A percentile compares a stretch with the other conserved stretches of the same genome.
These are phyloP conservation scores for Delichon dasypus DNA, from an alignment of 2,797 vertebrate genomes.

Conservation along the genomic window DNA sequence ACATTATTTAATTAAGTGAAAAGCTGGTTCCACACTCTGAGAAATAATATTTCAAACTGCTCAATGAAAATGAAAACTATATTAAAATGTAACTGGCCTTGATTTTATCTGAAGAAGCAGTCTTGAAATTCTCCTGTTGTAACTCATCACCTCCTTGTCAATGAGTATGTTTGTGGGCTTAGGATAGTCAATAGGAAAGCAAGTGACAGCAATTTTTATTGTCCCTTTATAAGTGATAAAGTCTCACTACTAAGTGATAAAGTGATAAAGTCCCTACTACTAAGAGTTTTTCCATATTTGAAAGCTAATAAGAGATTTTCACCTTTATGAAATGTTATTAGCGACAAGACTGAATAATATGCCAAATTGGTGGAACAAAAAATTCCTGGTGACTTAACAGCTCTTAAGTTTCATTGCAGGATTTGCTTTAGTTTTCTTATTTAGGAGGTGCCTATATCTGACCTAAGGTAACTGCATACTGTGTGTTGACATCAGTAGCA, in stretches of 20 bases:
- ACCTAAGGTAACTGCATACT: background rate
- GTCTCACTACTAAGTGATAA: too few species aligned
- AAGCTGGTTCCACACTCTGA: background rate
- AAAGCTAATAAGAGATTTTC: background rate
- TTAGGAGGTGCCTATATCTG: background rate
- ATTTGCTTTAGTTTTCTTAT: background rate
- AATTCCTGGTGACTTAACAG: background rate
- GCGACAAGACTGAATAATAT: background rate
- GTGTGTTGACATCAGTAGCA: background rate
- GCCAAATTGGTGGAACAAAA: background rate
- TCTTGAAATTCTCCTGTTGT: background rate
- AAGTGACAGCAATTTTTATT: background rate
- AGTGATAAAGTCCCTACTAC: too few species aligned
- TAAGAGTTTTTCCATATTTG: background rate
- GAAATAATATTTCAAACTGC: background rate
- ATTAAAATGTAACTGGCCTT: background rate
- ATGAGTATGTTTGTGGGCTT: background rate
- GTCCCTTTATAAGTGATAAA: background rate
- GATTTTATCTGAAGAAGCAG: background rate
- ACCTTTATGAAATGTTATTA: background rate
- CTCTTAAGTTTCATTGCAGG: background rate
- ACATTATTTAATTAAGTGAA: background rate
- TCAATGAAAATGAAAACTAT: background rate
- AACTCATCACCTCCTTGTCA: background rate
- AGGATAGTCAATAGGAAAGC: background rate